phyloP scores from a whole-genome alignment of 1,140 invertebrate species.

The Galendromus occidentalis region DNA sequence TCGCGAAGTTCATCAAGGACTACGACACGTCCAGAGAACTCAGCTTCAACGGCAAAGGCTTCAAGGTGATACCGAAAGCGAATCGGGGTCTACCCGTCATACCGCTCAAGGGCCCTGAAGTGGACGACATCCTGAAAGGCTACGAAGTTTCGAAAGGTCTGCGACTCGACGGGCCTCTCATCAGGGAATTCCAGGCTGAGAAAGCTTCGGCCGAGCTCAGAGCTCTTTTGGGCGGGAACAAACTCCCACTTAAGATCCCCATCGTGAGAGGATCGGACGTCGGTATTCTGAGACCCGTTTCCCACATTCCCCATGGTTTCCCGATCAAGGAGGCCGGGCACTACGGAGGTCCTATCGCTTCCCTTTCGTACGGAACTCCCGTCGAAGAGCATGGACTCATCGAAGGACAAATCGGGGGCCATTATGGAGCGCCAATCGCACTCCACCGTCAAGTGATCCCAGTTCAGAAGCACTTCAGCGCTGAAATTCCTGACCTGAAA shows the following conservation, averaged over 20 bases:
- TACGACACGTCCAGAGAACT: constrained; percentile 7
- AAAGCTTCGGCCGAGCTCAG: neutral
- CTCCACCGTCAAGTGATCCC: neutral
- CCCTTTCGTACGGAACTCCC: neutral
- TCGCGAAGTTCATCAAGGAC: constrained; percentile 3
- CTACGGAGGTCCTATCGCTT: neutral
- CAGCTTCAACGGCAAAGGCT: constrained; percentile 6
- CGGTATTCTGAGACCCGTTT: neutral
- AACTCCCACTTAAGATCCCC: neutral
- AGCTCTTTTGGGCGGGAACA: neutral
- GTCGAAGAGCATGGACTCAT: neutral
- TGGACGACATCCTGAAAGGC: neutral
- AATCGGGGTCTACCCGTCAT: constrained; percentile 7
- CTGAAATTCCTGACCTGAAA: neutral
- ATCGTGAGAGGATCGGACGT: neutral
- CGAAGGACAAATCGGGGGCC: neutral
- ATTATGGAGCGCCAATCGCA: neutral
- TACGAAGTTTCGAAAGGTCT: neutral
- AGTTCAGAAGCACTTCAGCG: neutral
- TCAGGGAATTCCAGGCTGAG: neutral
- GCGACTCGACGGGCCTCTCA: neutral
- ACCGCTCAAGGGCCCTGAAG: constrained; percentile 1
- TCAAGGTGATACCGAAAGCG: neutral
- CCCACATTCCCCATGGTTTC: neutral
- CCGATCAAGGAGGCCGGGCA: neutral